A percentile compares a stretch with the other conserved stretches of the same genome.
phyloP scores from a whole-genome alignment of 2,113 vertebrate species.

The Poicephalus meyeri region DNA sequence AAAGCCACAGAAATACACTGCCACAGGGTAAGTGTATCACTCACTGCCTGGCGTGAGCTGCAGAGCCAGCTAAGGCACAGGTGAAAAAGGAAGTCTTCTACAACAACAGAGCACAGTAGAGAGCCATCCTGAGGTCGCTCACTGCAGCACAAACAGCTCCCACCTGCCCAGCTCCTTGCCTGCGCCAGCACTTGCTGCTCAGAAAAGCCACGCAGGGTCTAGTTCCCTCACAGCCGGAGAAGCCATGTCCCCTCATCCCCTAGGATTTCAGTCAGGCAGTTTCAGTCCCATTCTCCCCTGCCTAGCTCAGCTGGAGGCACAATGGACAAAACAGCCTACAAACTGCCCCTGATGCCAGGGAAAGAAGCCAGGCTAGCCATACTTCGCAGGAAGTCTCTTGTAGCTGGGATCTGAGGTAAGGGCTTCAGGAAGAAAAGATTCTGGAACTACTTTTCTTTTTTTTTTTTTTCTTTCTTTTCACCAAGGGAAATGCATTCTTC shows the following conservation, averaged over 20 bases:
- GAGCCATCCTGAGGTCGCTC: neutral
- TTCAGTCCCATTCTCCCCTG: neutral
- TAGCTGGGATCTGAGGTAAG: neutral
- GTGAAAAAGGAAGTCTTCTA: neutral
- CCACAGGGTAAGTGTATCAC: neutral
- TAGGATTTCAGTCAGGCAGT: neutral
- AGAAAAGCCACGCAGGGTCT: neutral
- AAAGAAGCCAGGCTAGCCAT: neutral
- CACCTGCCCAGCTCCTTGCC: neutral
- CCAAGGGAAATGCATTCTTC: neutral
- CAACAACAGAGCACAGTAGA: neutral
- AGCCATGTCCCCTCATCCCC: accelerated
- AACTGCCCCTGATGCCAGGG: neutral
- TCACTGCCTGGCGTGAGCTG: neutral
- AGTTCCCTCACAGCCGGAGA: neutral
- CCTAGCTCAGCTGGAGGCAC: neutral
- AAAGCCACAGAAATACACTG: neutral
- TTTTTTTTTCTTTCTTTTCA: neutral
- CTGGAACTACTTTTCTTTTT: neutral
- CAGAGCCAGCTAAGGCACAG: neutral
- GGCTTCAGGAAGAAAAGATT: neutral
- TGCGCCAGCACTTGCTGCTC: neutral
- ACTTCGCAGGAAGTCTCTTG: neutral
- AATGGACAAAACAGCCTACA: neutral
- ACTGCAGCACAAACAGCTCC: neutral